Evolutionary conservation across 2,888 invertebrate species (phyloP), one percentile per base, ranked within the genome.

Genomic region (Drosophila seclusa): DNA sequence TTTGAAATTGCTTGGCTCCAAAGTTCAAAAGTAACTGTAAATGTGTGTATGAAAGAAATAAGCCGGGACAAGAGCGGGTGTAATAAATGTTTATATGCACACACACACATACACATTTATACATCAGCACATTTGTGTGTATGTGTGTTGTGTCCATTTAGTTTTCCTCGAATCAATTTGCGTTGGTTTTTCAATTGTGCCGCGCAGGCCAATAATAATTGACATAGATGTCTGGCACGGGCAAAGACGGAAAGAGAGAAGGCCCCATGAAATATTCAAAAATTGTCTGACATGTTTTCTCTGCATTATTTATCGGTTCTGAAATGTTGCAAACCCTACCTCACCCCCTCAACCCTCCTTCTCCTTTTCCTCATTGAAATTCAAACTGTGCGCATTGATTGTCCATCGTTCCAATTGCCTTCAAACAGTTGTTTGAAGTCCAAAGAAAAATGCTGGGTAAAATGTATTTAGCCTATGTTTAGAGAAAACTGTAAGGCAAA

Each of bases 141-240:
- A 50, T 68, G 45, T 64, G 55, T 62, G 29, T 76, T 42, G 53
- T 54, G 65, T 75, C 64, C 80, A 83, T 83, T 71, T 82, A 83
- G 86, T 83, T 85, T 84, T 87, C 77, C 71, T 81, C 60, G 73
- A 87, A 85, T 87, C 87, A 87, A 89, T 87, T 87, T 89, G 85
- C 85, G 83, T 87, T 77, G 67, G 68, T 76, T 80, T 78, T 80
- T 82, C 85, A 87, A 84, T 89, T 89, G 85, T 85, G 69, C 72
- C 16, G 45, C 24, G 8, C 82, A 71, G 76, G 83, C 78, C 85
- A 85, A 87, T 85, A 85, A 87, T 86, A 85, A 85, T 85, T 85
- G 85, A 88, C 84, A 85, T 71, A 85, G 77, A 81, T 81, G 83
- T 64, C 76, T 78, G 78, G 76, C 75, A 68, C 62, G 59, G 52